Percentiles rank a stretch among this genome's conserved stretches.
phyloP scores from a whole-genome alignment of 23 tunicate genomes.

The Halocynthia aurantium region DNA sequence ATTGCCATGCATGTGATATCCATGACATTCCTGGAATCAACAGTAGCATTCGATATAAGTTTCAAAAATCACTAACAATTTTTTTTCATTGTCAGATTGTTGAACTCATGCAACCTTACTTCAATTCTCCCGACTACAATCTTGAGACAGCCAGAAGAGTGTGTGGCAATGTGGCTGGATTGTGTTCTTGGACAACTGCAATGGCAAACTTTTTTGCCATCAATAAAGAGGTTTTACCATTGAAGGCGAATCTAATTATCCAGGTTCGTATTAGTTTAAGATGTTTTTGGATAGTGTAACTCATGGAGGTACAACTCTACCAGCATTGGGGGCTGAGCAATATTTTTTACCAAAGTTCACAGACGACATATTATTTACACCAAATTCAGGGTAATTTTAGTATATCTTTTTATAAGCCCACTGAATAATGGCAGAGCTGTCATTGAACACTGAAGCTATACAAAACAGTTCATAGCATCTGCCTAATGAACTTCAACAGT shows the following conservation, averaged over 20 bases:
- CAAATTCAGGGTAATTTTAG: not conserved
- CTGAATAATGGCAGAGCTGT: not conserved
- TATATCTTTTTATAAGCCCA: not conserved
- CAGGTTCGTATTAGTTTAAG: constrained; percentile 29
- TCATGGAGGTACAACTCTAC: too few species aligned
- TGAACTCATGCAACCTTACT: constrained; percentile 89
- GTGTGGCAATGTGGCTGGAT: constrained; percentile 93
- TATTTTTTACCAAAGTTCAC: too few species aligned
- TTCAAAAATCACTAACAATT: not conserved
- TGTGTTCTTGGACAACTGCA: constrained; percentile 92
- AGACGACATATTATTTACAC: too few species aligned
- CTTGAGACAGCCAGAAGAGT: constrained; percentile 68
- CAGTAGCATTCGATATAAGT: not conserved
- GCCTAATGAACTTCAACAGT: not conserved
- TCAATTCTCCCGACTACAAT: constrained; percentile 90
- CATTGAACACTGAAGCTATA: not conserved
- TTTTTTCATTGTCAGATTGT: constrained; percentile 39
- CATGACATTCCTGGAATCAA: not conserved
- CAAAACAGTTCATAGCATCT: not conserved
- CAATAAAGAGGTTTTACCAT: constrained; percentile 92
- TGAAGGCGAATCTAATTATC: constrained; percentile 85
- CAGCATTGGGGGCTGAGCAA: too few species aligned
- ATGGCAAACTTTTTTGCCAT: constrained; percentile 95
- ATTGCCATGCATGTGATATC: too few species aligned
- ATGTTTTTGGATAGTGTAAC: too few species aligned